A percentile compares a stretch with the other conserved stretches of the same genome.
Evolutionary conservation across 2,113 vertebrate species (phyloP).

Genomic region (Empidonax alnorum): DNA sequence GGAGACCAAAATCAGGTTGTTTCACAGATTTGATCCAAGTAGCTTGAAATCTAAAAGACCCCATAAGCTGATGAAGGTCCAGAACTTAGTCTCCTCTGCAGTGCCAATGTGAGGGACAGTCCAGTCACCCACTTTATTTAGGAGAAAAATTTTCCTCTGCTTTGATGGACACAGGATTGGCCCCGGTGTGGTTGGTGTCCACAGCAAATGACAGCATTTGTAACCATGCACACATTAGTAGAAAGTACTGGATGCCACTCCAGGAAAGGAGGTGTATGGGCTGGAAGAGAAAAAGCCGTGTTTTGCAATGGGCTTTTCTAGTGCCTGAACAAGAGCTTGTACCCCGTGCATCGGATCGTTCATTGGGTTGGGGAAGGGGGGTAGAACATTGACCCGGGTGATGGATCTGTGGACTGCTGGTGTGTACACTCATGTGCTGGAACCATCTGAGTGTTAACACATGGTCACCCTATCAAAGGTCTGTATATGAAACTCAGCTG

Average conservation of each 20-base stretch:
- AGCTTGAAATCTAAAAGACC: background rate
- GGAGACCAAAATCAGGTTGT: background rate
- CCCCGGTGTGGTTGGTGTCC: background rate
- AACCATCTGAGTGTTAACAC: constrained; percentile 82
- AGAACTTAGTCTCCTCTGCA: background rate
- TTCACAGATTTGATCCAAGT: background rate
- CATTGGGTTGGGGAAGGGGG: background rate
- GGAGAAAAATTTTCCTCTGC: background rate
- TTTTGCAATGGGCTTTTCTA: background rate
- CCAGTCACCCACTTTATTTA: background rate
- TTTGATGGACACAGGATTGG: background rate
- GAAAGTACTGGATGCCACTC: background rate
- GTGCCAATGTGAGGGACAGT: background rate
- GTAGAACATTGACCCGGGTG: constrained; percentile 49
- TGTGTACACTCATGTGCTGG: constrained; percentile 48
- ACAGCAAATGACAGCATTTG: background rate
- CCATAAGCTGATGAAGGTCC: background rate
- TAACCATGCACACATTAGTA: background rate
- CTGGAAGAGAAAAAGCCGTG: background rate
- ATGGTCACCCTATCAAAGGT: constrained; percentile 78
- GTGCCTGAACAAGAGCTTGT: background rate
- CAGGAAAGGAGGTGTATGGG: fast-evolving
- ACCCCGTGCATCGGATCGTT: background rate
- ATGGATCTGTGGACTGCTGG: constrained; percentile 64
- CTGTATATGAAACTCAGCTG: constrained; percentile 83